Conservation (phyloP, 2,797 vertebrate species). For the Gymnothorax reevesii region DNA sequence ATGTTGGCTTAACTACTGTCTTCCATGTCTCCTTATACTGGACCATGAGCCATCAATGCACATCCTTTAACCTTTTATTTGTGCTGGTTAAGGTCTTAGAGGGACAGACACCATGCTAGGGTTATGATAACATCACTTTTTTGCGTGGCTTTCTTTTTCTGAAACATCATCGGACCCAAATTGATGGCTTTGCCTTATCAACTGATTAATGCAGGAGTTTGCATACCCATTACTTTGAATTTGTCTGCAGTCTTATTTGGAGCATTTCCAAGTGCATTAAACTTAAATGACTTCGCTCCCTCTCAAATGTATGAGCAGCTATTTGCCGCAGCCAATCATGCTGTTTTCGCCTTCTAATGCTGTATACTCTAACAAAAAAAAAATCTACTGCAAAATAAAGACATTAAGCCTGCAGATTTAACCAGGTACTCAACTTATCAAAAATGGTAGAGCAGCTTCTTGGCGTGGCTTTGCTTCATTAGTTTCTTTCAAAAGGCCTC, state of each 20-base stretch:
- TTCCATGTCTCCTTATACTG: not conserved
- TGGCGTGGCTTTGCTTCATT: slow-evolving; percentile 1
- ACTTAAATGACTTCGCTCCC: not conserved
- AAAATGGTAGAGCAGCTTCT: not conserved
- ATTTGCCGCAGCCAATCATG: not conserved
- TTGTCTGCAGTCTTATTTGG: not conserved
- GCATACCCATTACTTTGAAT: not conserved
- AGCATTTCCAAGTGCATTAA: not conserved
- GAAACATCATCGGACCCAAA: not conserved
- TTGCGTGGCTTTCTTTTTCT: not conserved
- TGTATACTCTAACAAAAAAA: not conserved
- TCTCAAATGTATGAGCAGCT: not conserved
- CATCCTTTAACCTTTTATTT: not conserved
- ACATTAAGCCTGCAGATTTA: not conserved
- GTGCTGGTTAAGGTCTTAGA: not conserved
- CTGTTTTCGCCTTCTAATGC: not conserved
- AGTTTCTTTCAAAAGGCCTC: not conserved
- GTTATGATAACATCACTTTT: not conserved
- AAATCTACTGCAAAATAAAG: not conserved
- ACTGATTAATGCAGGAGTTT: slow-evolving; percentile 1
- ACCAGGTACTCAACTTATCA: not conserved
- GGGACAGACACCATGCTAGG: no score
- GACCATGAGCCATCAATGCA: not conserved
- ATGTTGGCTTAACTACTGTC: not conserved
- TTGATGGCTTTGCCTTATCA: not conserved